Evolutionary conservation across 2,888 invertebrate species (phyloP), one percentile per base, ranked within the genome.

Genomic region (Orthonevra nobilis): DNA sequence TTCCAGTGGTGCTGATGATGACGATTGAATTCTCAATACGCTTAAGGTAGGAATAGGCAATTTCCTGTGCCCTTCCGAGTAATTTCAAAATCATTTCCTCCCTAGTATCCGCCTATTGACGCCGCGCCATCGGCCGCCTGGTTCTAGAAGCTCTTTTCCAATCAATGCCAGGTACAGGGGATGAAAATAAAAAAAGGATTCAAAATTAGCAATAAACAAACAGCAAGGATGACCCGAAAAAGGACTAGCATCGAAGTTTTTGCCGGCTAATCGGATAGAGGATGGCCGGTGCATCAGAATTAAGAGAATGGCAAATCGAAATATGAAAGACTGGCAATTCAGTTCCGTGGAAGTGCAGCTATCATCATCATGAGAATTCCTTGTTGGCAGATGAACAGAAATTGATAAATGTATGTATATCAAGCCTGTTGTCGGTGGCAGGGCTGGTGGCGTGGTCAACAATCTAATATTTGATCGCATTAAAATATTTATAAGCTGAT

Each of bases 11-110:
- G 68, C 30, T 50, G 58, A 23, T 44, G 66, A 60, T 28, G 69
- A 46, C 61, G 74, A 61, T 74, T 74, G 46, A 54, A 69, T 69
- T 61, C 48, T 20, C 26, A 46, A 26, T 26, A 61, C n/a, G 26
- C 20, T 15, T 58, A 46, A 12, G 36, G 32, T 9, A 19, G 32
- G 44, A 34, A 46, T 63, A 58, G 56, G 64, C 60, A 79, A 79
- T 79, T 60, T 79, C 77, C 77, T 72, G 12, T 2, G 28, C 34
- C 17, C 40, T 79, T 79, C 72, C 66, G 66, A 72, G 54, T 66
- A 79, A 79, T 79, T 73, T 73, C 77, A 66, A 79, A 79, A 48
- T 72, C 58, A 79, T 79, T 79, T 79, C 77, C 77, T 79, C 28
- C 20, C 40, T 28, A 64, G 26, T 38, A 70, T 73, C 73, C 77